phyloP scores from a whole-genome alignment of 2,888 invertebrate species.

The Gonocerus acuteangulatus region DNA sequence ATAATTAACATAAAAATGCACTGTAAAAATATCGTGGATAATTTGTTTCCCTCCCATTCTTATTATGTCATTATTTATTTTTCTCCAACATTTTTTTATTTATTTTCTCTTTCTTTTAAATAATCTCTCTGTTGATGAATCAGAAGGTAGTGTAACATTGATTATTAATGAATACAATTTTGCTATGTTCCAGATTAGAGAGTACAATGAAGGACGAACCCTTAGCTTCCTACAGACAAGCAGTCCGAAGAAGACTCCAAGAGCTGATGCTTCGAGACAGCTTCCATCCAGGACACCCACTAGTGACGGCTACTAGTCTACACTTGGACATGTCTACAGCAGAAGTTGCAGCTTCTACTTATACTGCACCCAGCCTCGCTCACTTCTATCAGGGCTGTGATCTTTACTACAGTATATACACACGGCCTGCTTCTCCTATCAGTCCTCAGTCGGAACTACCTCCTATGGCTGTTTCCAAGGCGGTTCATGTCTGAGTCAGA shows the following conservation, averaged over 20 bases:
- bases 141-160: too few species aligned
- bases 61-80: too few species aligned
- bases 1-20: too few species aligned
- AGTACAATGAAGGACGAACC: constrained; percentile 13
- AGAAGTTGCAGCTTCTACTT: constrained; percentile 15
- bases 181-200: too few species aligned
- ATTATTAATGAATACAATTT: too few species aligned
- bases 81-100: too few species aligned
- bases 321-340: constrained; percentile 33
- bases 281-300: constrained; percentile 30
- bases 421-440: constrained; percentile 22
- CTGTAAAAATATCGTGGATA: too few species aligned
- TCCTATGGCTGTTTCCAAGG: not conserved
- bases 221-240: constrained; percentile 30
- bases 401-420: constrained; percentile 18
- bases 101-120: too few species aligned
- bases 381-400: constrained; percentile 29
- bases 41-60: too few species aligned
- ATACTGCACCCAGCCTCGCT: constrained; percentile 14
- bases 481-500: too few species aligned
- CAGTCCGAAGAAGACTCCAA: constrained; percentile 26
- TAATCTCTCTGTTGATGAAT: too few species aligned
- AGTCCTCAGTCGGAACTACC: not conserved
- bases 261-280: constrained; percentile 32
- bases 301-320: constrained; percentile 30